Percentiles rank a stretch among this genome's conserved stretches.
Evolutionary conservation across 2,797 vertebrate genomes (phyloP).

Genomic region (Threskiornis aethiopicus): DNA sequence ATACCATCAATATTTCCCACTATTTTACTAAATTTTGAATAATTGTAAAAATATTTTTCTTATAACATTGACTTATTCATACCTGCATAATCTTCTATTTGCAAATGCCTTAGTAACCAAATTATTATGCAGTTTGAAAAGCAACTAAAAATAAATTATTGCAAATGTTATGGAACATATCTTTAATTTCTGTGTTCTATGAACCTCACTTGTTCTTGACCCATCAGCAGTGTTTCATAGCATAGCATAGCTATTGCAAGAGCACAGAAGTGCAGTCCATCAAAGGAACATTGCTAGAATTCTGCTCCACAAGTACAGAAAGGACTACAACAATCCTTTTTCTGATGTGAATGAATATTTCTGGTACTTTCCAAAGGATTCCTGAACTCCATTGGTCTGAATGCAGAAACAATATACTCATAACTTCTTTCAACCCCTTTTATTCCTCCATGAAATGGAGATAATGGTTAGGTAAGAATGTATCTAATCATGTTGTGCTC

Average conservation of each 20-base stretch:
- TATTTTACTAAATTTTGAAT: background rate
- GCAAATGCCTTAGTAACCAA: background rate
- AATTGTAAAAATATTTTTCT: background rate
- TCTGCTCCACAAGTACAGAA: background rate
- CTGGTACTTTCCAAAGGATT: background rate
- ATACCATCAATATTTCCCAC: background rate
- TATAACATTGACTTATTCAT: background rate
- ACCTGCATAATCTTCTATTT: background rate
- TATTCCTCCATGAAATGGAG: background rate
- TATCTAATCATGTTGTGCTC: background rate
- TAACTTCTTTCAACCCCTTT: background rate
- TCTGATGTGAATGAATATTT: background rate
- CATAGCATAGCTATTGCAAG: fast-evolving
- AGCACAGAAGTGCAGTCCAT: background rate
- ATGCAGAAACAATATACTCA: background rate
- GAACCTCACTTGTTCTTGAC: background rate
- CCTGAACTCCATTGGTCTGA: background rate
- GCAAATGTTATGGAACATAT: background rate
- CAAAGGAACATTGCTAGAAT: background rate
- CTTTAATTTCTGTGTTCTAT: background rate
- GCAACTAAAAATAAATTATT: constrained; percentile 26
- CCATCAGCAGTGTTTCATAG: background rate
- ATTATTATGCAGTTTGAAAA: background rate
- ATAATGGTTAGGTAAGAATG: background rate
- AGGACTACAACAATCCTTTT: background rate